These are phyloP conservation scores for Callorhinus ursinus DNA, from an alignment of 2,113 vertebrate species.

Conservation along the genomic window DNA sequence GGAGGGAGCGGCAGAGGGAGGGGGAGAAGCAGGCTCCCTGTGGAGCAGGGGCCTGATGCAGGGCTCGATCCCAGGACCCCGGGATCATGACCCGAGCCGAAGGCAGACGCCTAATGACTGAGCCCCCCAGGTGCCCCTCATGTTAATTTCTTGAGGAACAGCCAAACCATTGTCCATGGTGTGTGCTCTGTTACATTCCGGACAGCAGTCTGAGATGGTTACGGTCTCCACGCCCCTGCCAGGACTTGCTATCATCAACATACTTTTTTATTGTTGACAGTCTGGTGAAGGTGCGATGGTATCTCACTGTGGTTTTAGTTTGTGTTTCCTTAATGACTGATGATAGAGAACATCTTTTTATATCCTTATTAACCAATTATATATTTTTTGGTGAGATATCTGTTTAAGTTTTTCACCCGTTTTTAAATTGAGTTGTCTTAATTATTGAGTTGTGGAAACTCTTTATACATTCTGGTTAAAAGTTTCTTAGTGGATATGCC, in stretches of 20 bases:
- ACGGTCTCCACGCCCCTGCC: neutral
- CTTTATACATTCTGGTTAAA: neutral
- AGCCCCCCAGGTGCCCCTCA: neutral
- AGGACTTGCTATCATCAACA: fast-evolving
- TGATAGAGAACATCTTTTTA: neutral
- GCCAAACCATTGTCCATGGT: neutral
- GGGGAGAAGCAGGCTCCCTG: too few relatives aligned
- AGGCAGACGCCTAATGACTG: too few relatives aligned
- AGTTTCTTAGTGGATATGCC: neutral
- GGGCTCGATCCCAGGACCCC: too few relatives aligned
- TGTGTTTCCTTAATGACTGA: neutral
- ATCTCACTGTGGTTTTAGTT: neutral
- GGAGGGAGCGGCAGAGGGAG: too few relatives aligned
- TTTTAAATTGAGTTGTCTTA: neutral
- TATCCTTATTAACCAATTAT: neutral
- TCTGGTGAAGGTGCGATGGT: neutral
- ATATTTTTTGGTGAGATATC: neutral
- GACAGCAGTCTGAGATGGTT: fast-evolving
- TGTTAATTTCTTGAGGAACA: neutral
- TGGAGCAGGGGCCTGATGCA: too few relatives aligned
- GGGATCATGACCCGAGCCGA: too few relatives aligned
- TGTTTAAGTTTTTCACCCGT: neutral
- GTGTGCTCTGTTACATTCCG: fast-evolving
- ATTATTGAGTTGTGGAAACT: neutral
- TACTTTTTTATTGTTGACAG: neutral